phyloP scores from a whole-genome alignment of 2,888 invertebrate species.

The Pseudanteris insignis region DNA sequence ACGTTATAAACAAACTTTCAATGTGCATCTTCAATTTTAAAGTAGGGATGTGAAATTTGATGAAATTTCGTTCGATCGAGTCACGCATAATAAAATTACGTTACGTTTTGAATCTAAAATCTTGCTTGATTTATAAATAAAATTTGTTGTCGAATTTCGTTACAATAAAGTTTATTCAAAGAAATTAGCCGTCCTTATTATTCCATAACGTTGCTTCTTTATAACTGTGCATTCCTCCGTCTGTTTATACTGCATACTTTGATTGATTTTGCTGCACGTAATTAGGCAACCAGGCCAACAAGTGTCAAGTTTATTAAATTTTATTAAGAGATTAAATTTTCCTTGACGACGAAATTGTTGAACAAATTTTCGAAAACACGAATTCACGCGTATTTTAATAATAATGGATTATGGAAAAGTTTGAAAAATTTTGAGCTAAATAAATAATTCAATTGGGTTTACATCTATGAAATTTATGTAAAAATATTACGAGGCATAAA shows the following conservation, averaged over 20 bases:
- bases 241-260: conserved; percentile 13
- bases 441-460: too few species aligned
- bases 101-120: not conserved
- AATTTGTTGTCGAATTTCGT: not conserved
- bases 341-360: too few species aligned
- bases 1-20: too few species aligned
- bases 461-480: conserved; percentile 1
- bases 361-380: too few species aligned
- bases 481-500: not conserved
- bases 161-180: not conserved
- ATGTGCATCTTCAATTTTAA: too few species aligned
- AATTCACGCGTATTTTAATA: too few species aligned
- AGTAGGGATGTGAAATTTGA: too few species aligned
- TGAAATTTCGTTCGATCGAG: too few species aligned
- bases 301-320: conserved; percentile 3
- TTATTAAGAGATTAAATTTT: too few species aligned
- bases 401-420: too few species aligned
- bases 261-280: conserved; percentile 14
- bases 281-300: conserved; percentile 7
- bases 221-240: conserved; percentile 21
- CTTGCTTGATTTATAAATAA: too few species aligned
- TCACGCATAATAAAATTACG: not conserved
- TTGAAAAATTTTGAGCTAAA: too few species aligned
- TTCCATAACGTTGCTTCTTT: conserved; percentile 10
- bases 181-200: conserved; percentile 6